A percentile compares a stretch with the other conserved stretches of the same genome.
Evolutionary conservation across 1,140 invertebrate species (phyloP).

Genomic region (Delia radicum): DNA sequence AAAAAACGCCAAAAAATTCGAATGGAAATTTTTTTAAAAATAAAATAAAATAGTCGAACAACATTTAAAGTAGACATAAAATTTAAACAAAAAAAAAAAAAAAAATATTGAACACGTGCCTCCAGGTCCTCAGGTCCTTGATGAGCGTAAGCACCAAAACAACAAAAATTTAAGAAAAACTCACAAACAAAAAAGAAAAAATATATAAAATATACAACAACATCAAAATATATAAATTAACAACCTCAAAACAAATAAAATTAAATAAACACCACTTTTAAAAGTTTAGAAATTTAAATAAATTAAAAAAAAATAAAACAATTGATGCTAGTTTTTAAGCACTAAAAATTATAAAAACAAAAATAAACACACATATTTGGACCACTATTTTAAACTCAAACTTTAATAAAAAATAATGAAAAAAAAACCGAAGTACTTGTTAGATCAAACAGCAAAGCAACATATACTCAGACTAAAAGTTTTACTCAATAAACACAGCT

Average conservation of each 20-base stretch:
- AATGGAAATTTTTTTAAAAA: constrained; percentile 27
- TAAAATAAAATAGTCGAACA: constrained; percentile 30
- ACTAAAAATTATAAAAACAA: background rate
- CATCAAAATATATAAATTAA: background rate
- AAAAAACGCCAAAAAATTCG: constrained; percentile 23
- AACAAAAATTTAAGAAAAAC: constrained; percentile 10
- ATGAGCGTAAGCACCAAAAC: constrained; percentile 27
- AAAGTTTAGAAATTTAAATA: background rate
- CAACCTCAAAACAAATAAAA: background rate
- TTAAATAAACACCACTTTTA: background rate
- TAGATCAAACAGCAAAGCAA: too few species aligned
- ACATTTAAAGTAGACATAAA: constrained; percentile 14
- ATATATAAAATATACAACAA: background rate
- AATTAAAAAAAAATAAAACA: background rate
- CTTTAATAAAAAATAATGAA: too few species aligned
- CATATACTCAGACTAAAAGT: too few species aligned
- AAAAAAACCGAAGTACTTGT: too few species aligned
- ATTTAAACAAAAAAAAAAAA: constrained; percentile 1
- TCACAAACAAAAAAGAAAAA: constrained; percentile 1
- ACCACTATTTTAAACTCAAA: too few species aligned
- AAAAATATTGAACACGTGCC: constrained; percentile 26
- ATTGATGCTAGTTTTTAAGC: background rate
- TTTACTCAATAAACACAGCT: too few species aligned
- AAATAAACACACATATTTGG: too few species aligned
- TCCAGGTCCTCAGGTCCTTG: constrained; percentile 32